A percentile compares a stretch with the other conserved stretches of the same genome.
phyloP scores from a whole-genome alignment of 2,113 vertebrate genomes.

The Bubo bubo region DNA sequence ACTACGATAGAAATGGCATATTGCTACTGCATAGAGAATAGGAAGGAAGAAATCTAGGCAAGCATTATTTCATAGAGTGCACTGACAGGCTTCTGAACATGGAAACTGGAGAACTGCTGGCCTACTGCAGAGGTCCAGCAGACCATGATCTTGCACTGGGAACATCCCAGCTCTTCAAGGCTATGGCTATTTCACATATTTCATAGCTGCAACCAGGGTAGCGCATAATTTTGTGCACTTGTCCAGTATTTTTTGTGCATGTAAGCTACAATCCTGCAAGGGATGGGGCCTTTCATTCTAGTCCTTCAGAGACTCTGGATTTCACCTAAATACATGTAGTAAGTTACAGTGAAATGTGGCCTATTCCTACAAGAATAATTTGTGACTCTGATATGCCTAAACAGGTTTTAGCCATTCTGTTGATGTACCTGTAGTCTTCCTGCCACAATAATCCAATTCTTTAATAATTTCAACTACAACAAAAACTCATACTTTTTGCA shows the following conservation, averaged over 20 bases:
- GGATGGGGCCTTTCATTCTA: neutral
- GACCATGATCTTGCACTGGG: neutral
- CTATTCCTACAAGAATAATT: neutral
- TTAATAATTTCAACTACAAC: neutral
- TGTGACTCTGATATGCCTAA: neutral
- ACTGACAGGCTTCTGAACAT: neutral
- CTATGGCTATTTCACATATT: neutral
- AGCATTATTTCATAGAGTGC: neutral
- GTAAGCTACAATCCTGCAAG: neutral
- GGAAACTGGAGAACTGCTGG: neutral
- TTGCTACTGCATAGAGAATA: neutral
- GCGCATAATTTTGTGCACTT: neutral
- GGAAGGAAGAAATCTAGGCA: neutral
- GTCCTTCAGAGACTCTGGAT: neutral
- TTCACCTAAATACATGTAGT: neutral
- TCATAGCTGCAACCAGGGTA: neutral
- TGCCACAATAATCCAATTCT: neutral
- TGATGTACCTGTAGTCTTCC: neutral
- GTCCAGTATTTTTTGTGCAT: neutral
- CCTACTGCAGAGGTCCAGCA: neutral
- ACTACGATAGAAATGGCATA: neutral
- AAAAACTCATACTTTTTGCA: neutral
- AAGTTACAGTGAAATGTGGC: neutral
- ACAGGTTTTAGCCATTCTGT: neutral
- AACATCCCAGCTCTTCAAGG: neutral